Conservation (phyloP, 2,113 vertebrate genomes). For the Cheirogaleus medius region DNA sequence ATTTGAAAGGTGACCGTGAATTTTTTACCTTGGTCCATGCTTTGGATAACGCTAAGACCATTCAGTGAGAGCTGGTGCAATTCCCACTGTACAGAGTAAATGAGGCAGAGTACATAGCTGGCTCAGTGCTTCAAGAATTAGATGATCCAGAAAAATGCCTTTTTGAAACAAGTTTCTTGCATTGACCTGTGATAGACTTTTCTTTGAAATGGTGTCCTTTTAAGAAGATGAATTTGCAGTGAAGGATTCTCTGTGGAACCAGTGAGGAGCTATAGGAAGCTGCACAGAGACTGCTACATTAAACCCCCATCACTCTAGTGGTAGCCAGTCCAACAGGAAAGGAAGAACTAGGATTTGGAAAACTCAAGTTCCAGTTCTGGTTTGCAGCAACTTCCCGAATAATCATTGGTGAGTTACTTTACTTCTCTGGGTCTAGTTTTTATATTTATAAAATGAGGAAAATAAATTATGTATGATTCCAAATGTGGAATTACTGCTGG, state of each 20-base stretch:
- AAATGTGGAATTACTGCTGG: background rate
- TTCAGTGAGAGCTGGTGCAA: background rate
- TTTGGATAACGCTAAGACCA: background rate
- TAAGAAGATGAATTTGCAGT: background rate
- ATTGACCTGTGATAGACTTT: background rate
- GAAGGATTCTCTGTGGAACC: background rate
- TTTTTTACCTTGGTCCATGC: background rate
- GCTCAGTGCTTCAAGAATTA: background rate
- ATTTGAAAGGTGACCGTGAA: background rate
- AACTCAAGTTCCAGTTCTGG: background rate
- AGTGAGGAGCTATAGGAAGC: background rate
- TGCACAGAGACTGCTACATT: background rate
- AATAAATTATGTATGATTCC: slow-evolving; percentile 1
- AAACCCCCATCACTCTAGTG: background rate
- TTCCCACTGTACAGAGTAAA: background rate
- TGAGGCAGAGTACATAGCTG: background rate
- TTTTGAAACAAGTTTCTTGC: background rate
- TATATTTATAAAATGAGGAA: slow-evolving; percentile 6
- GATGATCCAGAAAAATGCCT: slow-evolving; percentile 10
- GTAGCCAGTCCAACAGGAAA: background rate
- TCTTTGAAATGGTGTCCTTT: background rate
- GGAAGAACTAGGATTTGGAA: background rate
- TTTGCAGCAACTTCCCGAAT: background rate
- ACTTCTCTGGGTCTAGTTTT: background rate
- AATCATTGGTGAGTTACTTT: background rate